Percentiles rank a stretch among this genome's conserved stretches.
Evolutionary conservation across 2,888 invertebrate species (phyloP).

Genomic region (Gordius sp.): DNA sequence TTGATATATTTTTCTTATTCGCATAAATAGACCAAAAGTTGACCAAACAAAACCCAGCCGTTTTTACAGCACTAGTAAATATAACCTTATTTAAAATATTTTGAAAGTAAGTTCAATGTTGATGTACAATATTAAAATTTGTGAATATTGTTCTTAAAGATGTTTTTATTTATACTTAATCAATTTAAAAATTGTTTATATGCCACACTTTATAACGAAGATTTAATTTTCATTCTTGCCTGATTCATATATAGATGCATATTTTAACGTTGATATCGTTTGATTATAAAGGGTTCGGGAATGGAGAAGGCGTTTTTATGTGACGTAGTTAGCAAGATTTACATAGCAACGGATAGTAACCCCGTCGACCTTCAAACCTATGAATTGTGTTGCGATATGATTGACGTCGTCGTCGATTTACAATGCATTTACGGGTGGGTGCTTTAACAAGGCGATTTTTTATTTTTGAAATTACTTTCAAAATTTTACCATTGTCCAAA

Average conservation of each 20-base stretch:
- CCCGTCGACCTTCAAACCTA: conserved; percentile 99
- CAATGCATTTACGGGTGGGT: conserved; percentile 78
- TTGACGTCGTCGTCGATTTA: conserved; percentile 93
- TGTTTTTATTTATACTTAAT: neutral
- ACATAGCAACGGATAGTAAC: conserved; percentile 95
- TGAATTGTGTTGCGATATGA: conserved; percentile 98
- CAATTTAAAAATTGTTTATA: neutral
- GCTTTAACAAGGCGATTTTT: no score
- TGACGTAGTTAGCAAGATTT: conserved; percentile 77
- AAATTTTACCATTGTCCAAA: no score
- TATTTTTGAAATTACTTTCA: no score
- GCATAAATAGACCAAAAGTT: no score
- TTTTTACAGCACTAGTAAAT: no score
- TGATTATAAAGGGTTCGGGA: conserved; percentile 56
- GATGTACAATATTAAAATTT: no score
- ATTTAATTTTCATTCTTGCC: conserved; percentile 17
- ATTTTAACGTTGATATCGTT: conserved; percentile 1
- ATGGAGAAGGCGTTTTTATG: conserved; percentile 97
- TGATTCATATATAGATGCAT: neutral
- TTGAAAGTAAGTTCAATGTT: no score
- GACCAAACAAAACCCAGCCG: no score
- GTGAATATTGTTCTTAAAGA: no score
- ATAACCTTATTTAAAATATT: no score
- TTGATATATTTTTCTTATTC: no score
- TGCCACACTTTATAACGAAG: neutral